Evolutionary conservation across 1,140 invertebrate genomes (phyloP).

Genomic region (Pseudomyrmex dendroicus): DNA sequence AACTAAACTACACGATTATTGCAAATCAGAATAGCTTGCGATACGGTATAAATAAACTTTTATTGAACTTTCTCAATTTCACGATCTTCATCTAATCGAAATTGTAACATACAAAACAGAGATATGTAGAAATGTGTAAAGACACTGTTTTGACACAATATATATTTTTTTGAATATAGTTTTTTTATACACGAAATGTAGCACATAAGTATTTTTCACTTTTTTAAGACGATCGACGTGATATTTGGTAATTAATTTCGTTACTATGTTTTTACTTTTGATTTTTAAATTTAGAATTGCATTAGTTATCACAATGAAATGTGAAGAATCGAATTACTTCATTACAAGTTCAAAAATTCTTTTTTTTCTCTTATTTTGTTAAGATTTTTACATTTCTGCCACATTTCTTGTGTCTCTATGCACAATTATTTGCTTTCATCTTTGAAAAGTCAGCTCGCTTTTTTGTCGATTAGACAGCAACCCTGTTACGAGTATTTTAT

Average conservation of each 20-base stretch:
- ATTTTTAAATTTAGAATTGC: conserved; percentile 35
- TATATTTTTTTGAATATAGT: conserved; percentile 34
- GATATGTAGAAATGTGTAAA: conserved; percentile 16
- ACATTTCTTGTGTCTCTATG: conserved; percentile 55
- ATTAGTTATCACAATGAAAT: conserved; percentile 17
- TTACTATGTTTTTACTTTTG: conserved; percentile 20
- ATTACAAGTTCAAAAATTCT: not conserved
- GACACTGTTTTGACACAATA: conserved; percentile 1
- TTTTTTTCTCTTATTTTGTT: conserved; percentile 22
- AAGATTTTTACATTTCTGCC: conserved; percentile 56
- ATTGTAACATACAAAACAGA: not conserved
- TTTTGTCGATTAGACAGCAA: conserved; percentile 63
- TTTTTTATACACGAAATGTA: not conserved
- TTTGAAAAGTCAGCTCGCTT: conserved; percentile 55
- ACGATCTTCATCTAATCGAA: conserved; percentile 10
- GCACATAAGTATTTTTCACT: not conserved
- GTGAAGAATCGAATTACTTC: not conserved
- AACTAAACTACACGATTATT: not conserved
- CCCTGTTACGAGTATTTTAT: conserved; percentile 62
- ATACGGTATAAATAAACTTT: conserved; percentile 18
- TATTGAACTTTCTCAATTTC: conserved; percentile 26
- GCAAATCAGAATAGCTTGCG: conserved; percentile 12
- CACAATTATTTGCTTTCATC: conserved; percentile 66
- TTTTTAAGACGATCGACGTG: not conserved
- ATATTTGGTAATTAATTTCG: conserved; percentile 15